Conservation (phyloP, 2,888 invertebrate species). For the Deroplatys truncata region DNA sequence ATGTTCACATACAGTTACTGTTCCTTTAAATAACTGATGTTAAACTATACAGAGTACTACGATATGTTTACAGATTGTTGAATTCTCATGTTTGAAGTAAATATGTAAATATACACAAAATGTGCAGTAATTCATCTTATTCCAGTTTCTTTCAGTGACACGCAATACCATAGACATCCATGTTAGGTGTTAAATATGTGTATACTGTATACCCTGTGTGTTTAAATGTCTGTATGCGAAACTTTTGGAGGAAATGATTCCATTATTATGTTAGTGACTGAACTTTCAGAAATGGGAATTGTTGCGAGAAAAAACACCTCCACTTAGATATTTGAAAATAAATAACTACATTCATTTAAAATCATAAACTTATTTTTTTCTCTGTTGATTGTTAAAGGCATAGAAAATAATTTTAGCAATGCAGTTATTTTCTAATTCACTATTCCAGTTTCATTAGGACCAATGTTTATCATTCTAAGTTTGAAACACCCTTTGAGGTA, state of each 20-base stretch:
- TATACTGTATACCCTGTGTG: neutral
- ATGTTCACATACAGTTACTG: neutral
- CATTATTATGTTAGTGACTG: neutral
- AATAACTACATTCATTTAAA: neutral
- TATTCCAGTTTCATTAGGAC: no score
- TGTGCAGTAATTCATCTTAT: neutral
- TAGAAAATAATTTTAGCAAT: neutral
- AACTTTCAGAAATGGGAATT: neutral
- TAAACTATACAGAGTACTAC: neutral
- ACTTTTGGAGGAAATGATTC: neutral
- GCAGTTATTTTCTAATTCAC: no score
- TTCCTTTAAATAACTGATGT: conserved; percentile 8
- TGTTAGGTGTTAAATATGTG: neutral
- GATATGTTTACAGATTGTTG: neutral
- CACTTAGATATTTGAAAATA: neutral
- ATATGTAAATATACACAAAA: neutral
- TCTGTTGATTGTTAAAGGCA: neutral
- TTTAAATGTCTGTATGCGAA: neutral
- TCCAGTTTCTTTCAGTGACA: neutral
- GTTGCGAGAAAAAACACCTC: neutral
- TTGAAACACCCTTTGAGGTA: neutral
- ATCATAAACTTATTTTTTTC: neutral
- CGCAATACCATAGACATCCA: neutral
- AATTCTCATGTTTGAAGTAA: neutral
- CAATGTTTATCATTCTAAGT: neutral